Conservation (phyloP, 1,140 invertebrate species). For the Bradynema listronoti region DNA sequence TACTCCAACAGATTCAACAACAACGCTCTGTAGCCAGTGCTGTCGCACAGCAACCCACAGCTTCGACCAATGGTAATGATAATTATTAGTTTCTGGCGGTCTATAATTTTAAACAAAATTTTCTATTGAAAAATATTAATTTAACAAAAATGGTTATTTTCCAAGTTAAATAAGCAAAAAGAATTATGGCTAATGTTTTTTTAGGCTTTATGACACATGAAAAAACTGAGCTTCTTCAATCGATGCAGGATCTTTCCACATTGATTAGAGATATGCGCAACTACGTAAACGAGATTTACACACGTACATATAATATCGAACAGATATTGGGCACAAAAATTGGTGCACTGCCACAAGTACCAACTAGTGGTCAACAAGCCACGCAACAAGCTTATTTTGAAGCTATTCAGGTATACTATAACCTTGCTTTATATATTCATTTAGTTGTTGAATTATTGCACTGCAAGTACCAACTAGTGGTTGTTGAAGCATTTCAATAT, state of each 20-base stretch:
- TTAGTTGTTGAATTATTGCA: too few relatives aligned
- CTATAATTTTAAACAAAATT: too few relatives aligned
- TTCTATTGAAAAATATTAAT: too few relatives aligned
- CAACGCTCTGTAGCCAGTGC: slow-evolving; percentile 28
- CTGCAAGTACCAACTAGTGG: neutral
- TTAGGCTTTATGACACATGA: slow-evolving; percentile 46
- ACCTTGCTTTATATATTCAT: too few relatives aligned
- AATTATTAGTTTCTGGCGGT: too few relatives aligned
- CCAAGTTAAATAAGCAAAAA: neutral
- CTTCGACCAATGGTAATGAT: too few relatives aligned
- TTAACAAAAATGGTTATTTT: neutral
- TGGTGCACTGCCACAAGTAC: slow-evolving; percentile 31
- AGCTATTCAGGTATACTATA: neutral
- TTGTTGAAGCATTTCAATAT: neutral
- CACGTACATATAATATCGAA: slow-evolving; percentile 55
- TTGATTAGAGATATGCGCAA: slow-evolving; percentile 54
- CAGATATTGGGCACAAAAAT: slow-evolving; percentile 41
- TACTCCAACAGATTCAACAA: slow-evolving; percentile 31
- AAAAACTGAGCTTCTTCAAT: slow-evolving; percentile 54
- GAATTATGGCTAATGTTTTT: slow-evolving; percentile 8
- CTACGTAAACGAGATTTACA: slow-evolving; percentile 58
- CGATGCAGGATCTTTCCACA: slow-evolving; percentile 45
- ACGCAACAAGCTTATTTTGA: slow-evolving; percentile 9
- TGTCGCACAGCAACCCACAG: too few relatives aligned
- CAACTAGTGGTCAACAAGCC: neutral